Conservation (phyloP, 2,888 invertebrate genomes). For the Heliconius erato region DNA sequence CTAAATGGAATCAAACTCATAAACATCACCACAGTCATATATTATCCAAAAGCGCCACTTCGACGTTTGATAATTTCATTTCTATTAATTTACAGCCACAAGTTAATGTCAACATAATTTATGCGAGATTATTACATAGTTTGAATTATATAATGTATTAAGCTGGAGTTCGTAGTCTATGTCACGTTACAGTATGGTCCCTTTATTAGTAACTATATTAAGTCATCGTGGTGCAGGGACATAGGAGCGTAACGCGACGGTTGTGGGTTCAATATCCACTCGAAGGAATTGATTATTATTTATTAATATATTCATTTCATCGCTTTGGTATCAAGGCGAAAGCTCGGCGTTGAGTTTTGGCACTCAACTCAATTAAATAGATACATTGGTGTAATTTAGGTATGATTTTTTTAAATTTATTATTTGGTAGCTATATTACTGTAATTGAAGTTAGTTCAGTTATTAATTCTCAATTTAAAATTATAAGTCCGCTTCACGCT, state of each 20-base stretch:
- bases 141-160: slow-evolving; percentile 19
- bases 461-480: neutral
- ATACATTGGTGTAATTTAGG: too few species aligned
- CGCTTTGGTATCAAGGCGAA: too few species aligned
- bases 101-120: slow-evolving; percentile 37
- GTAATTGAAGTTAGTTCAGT: slow-evolving; percentile 1
- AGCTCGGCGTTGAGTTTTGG: too few species aligned
- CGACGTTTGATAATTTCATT: neutral
- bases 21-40: neutral
- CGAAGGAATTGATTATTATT: too few species aligned
- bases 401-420: neutral
- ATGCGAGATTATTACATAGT: slow-evolving; percentile 40
- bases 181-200: slow-evolving; percentile 10
- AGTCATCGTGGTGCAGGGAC: too few species aligned
- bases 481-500: too few species aligned
- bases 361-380: too few species aligned
- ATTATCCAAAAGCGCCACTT: neutral
- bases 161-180: neutral
- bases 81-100: slow-evolving; percentile 5
- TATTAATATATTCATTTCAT: too few species aligned
- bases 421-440: neutral
- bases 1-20: neutral
- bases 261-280: too few species aligned
- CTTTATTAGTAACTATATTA: neutral
- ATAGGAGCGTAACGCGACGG: too few species aligned